Conservation (phyloP, 2,113 vertebrate species). For the Potamarius usumacintae region DNA sequence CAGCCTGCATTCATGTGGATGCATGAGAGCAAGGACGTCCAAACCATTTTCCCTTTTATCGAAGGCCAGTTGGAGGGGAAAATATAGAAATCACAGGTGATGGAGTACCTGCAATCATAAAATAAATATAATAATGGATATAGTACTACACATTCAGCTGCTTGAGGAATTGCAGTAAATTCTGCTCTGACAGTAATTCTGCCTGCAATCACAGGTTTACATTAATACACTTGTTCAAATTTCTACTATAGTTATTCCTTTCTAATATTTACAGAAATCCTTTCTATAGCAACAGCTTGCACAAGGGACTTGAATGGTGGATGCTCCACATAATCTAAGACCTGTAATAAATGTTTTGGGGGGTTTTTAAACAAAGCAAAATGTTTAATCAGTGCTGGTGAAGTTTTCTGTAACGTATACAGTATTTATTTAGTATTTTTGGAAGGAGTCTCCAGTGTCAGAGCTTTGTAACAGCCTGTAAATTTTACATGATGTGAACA, state of each 20-base stretch:
- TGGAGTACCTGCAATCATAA: not conserved
- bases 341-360: not conserved
- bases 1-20: not conserved
- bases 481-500: not conserved
- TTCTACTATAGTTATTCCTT: not conserved
- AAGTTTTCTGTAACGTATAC: not conserved
- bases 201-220: not conserved
- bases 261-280: not conserved
- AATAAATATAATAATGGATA: not conserved
- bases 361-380: not conserved
- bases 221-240: not conserved
- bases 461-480: not conserved
- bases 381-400: not conserved
- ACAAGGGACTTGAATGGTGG: not conserved
- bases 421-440: not conserved
- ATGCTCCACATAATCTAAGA: not conserved
- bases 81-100: conserved; percentile 1
- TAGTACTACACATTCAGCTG: not conserved
- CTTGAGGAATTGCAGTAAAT: not conserved
- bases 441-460: not conserved
- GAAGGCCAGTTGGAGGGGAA: not conserved
- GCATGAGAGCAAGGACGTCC: not conserved
- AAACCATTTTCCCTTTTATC: not conserved
- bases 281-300: not conserved
- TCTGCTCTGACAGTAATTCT: not conserved